Evolutionary conservation across 2,888 invertebrate species (phyloP).

Genomic region (Sarcophaga subvicina): DNA sequence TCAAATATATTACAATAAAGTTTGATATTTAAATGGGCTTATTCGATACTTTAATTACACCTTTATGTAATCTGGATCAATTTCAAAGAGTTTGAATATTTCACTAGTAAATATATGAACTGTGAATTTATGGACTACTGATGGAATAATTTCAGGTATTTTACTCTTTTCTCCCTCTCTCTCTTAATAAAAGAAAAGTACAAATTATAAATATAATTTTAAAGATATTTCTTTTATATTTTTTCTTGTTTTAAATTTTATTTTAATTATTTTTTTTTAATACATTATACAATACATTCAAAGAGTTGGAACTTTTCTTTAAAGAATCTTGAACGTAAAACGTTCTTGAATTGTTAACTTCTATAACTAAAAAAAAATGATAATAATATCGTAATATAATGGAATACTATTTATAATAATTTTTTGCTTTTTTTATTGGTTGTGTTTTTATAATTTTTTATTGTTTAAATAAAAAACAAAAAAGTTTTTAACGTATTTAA

Average conservation of each 20-base stretch:
- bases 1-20: too few species aligned
- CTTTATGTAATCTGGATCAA: too few species aligned
- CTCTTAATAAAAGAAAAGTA: neutral
- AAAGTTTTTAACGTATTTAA: conserved; percentile 5
- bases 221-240: conserved; percentile 51
- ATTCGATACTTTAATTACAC: too few species aligned
- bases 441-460: conserved; percentile 34
- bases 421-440: conserved; percentile 6
- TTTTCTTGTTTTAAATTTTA: conserved; percentile 47
- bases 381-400: conserved; percentile 58
- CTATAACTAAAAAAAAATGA: conserved; percentile 60
- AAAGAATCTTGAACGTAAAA: conserved; percentile 54
- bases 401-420: conserved; percentile 59
- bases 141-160: too few species aligned
- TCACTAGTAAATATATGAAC: too few species aligned
- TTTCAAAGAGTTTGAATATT: too few species aligned
- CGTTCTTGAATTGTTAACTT: conserved; percentile 53
- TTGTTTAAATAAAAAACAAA: conserved; percentile 14
- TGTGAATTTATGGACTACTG: too few species aligned
- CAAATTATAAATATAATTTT: neutral
- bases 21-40: too few species aligned
- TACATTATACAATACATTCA: conserved; percentile 68
- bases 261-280: conserved; percentile 52
- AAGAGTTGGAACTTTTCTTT: conserved; percentile 66
- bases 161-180: too few species aligned